Evolutionary conservation across 2,797 vertebrate genomes (phyloP), one percentile per base, ranked within the genome.

Genomic region (Sebastes iracundus): DNA sequence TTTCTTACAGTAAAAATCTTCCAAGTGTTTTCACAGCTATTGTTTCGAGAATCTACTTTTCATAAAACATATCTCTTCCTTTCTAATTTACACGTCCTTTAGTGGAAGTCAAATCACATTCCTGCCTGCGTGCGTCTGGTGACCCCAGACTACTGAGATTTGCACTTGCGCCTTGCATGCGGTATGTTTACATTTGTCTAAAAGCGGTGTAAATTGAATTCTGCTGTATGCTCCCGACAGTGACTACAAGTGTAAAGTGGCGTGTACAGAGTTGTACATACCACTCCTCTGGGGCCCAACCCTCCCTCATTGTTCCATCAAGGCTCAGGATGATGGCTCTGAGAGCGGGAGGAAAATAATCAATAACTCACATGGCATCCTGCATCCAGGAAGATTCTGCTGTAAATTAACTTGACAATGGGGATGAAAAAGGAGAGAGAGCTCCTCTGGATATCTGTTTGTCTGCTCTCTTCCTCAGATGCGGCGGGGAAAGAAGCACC

Each of bases 361-460:
- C 94, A 94, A 95, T 95, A 95, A 94, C 89, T 93, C 89, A 92
- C 95, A 96, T 94, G 95, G 94, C 94, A 91, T 95, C 93, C 95
- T 94, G 94, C 94, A 94, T 95, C 96, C 93, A 90, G 94, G 94
- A 92, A 93, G 96, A 96, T 91, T 82, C 92, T 92, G 95, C 94
- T 79, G 89, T 96, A 97, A 96, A 97, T 97, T 96, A 96, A 95
- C 96, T 94, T 93, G 93, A 96, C 96, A 97, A 96, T 91, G 90
- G 96, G 79, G 94, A 96, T 94, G 93, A 96, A 95, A 90, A 91
- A 96, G 92, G 94, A 95, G 94, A 49, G 77, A 62, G 63, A 68
- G 86, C 89, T 84, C 83, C 87, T 86, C 90, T 90, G 90, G 94
- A 94, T 95, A 95, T 96, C 95, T 94, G 94, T 96, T 96, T 96